A percentile compares a stretch with the other conserved stretches of the same genome.
Evolutionary conservation across 2,888 invertebrate species (phyloP).

Genomic region (Thera obeliscata): DNA sequence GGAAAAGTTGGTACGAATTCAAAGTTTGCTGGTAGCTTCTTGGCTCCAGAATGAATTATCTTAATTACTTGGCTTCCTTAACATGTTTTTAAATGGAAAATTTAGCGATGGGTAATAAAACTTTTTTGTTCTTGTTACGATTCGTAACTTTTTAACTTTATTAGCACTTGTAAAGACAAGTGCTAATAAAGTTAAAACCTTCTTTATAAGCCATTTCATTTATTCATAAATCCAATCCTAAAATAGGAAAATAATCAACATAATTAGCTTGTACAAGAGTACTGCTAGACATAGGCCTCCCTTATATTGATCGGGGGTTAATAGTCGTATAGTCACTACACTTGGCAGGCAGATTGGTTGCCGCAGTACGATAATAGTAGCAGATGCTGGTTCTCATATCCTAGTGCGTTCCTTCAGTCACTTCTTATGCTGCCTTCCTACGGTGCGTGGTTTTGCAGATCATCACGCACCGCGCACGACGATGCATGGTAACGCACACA

Average conservation of each 20-base stretch:
- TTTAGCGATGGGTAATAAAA: slow-evolving; percentile 36
- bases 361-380: no score
- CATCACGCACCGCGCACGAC: no score
- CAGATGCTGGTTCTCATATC: no score
- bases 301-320: no score
- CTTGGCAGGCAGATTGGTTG: no score
- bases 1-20: slow-evolving; percentile 51
- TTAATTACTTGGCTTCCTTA: slow-evolving; percentile 50
- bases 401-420: no score
- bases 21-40: slow-evolving; percentile 41
- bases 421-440: no score
- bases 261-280: no score
- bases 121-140: slow-evolving; percentile 28
- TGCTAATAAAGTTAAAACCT: slow-evolving; percentile 1
- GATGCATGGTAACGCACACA: no score
- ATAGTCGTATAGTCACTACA: no score
- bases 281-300: no score
- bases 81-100: slow-evolving; percentile 44
- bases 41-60: slow-evolving; percentile 51
- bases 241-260: not conserved
- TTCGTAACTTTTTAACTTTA: slow-evolving; percentile 25
- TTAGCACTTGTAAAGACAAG: slow-evolving; percentile 10
- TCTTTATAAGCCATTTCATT: not conserved
- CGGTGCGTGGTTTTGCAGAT: no score
- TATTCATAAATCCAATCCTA: not conserved